These are phyloP conservation scores for Belgica antarctica DNA, from an alignment of 2,888 invertebrate genomes.

Conservation along the genomic window DNA sequence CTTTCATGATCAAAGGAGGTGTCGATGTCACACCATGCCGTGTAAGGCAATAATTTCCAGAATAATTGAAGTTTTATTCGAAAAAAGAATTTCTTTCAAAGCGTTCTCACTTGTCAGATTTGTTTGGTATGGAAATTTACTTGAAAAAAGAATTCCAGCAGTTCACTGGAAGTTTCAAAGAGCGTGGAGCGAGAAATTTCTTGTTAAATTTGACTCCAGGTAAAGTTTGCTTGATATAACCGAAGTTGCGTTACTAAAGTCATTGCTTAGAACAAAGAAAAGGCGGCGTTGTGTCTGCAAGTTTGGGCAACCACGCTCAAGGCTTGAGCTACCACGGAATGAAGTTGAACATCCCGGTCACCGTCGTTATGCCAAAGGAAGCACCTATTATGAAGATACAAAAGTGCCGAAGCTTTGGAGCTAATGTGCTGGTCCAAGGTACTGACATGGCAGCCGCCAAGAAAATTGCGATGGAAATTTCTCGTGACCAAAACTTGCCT, in stretches of 20 bases:
- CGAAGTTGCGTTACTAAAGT: too few species aligned
- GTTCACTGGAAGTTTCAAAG: constrained; percentile 95
- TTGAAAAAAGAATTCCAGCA: constrained; percentile 94
- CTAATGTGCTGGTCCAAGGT: constrained; percentile 72
- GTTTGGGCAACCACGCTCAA: constrained; percentile 91
- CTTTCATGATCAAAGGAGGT: constrained; percentile 81
- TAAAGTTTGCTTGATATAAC: background rate
- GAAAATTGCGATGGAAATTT: constrained; percentile 70
- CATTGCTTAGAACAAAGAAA: constrained; percentile 64
- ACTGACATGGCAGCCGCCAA: constrained; percentile 82
- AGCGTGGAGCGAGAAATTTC: constrained; percentile 87
- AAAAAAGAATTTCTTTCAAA: constrained; percentile 50
- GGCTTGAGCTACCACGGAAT: constrained; percentile 75
- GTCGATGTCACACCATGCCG: constrained; percentile 56
- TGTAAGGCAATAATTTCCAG: constrained; percentile 5
- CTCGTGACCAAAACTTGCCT: constrained; percentile 66
- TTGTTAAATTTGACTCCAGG: constrained; percentile 67
- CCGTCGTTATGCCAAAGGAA: constrained; percentile 92
- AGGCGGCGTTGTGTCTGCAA: constrained; percentile 86
- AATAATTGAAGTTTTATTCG: background rate
- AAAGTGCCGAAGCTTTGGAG: constrained; percentile 79
- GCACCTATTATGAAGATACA: constrained; percentile 96
- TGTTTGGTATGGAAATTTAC: constrained; percentile 81
- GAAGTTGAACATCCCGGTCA: constrained; percentile 67
- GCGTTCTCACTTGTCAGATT: constrained; percentile 78